Base-by-base conservation (phyloP, 1,140 invertebrate species). In the Lordiphosa collinella region DNA sequence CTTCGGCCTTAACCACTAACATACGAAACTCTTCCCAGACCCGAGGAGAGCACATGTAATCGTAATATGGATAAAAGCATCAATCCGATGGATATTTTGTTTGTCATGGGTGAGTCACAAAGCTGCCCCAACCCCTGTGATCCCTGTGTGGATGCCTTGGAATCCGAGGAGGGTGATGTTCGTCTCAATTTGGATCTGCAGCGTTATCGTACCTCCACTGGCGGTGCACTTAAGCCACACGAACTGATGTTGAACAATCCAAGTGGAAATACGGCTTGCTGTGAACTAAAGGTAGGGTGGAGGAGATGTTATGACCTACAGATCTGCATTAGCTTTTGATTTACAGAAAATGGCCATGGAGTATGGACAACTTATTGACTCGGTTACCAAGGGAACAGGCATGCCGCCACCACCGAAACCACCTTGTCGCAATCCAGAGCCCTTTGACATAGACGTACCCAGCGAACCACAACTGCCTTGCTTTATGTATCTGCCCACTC, bases 291-390 rank as follows among this genome's bases (percentile, higher is more conserved):
- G 56, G 8, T 7, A 4, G 11, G 18, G 1, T 22, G 3, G 3
- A 5, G 18, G 2, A n/a, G n/a, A n/a, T n/a, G n/a, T n/a, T n/a
- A n/a, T n/a, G n/a, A n/a, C n/a, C n/a, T n/a, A n/a, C n/a, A n/a
- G n/a, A n/a, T n/a, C n/a, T n/a, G n/a, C n/a, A n/a, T n/a, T n/a
- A n/a, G 18, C 18, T 14, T 2, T 32, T n/a, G 0, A 6, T 14
- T 7, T 10, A 2, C 11, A 82, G 76, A 62, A 76, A 61, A 78
- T 82, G 78, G 55, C 78, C 3, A 31, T 25, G 0, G 72, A 78
- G 1, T 84, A 75, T 31, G 72, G 52, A 11, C 34, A 61, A 40
- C 44, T 68, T 9, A 62, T 78, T 3, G 53, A 84, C 25, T 22
- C 57, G 2, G 56, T 84, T 32, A 68, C 51, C 1, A 32, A n/a